Percentiles rank a stretch among this genome's conserved stretches.
Conservation (phyloP, 2,113 vertebrate genomes). For the Salvelinus namaycush region DNA sequence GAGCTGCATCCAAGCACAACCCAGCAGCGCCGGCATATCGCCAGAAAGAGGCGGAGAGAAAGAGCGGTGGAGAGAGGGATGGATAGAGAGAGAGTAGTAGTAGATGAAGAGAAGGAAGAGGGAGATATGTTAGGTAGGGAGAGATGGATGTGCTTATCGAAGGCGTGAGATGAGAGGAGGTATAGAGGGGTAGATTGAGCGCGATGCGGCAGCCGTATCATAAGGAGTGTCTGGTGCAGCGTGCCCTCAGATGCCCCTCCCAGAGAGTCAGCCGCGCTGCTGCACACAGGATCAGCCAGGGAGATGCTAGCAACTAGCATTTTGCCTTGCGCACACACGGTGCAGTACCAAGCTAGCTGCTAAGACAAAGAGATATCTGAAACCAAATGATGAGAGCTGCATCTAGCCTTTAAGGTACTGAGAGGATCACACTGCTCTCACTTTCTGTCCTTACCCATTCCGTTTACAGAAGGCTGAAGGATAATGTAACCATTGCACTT, state of each 20-base stretch:
- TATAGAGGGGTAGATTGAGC: background rate
- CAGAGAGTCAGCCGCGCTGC: background rate
- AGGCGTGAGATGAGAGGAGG: background rate
- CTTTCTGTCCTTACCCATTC: too few relatives aligned
- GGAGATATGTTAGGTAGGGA: background rate
- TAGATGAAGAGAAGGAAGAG: background rate
- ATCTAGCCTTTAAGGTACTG: too few relatives aligned
- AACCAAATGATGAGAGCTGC: too few relatives aligned
- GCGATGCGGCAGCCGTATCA: constrained; percentile 11
- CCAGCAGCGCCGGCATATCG: background rate
- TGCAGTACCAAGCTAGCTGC: background rate
- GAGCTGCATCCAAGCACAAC: background rate
- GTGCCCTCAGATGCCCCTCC: constrained; percentile 22
- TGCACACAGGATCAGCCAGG: background rate
- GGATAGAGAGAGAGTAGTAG: background rate
- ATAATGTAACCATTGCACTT: too few relatives aligned
- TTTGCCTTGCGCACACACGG: background rate
- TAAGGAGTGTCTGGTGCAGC: constrained; percentile 23
- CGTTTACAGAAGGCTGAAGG: too few relatives aligned
- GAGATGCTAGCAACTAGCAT: background rate
- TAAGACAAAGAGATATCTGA: background rate
- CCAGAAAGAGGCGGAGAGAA: background rate
- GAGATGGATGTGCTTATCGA: background rate
- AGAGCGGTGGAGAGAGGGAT: background rate
- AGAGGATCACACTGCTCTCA: too few relatives aligned